These are phyloP conservation scores for Rhagonycha fulva DNA, from an alignment of 2,888 invertebrate species.

Conservation along the genomic window DNA sequence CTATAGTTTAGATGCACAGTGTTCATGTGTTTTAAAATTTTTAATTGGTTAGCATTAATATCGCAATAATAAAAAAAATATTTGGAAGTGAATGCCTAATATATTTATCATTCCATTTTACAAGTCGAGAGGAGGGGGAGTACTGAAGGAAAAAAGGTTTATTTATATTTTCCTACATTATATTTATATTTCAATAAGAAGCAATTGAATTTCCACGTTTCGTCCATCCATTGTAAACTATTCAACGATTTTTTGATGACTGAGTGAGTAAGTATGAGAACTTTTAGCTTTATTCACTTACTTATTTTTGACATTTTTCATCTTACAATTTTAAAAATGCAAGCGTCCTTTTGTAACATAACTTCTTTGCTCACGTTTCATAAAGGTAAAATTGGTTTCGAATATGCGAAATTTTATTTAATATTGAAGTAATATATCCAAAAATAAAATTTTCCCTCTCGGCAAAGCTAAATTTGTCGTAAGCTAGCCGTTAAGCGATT, in stretches of 20 bases:
- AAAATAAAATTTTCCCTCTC: too few relatives aligned
- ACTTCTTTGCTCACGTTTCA: background rate
- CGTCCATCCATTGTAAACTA: background rate
- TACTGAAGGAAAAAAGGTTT: too few relatives aligned
- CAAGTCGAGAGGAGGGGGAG: too few relatives aligned
- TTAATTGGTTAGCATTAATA: too few relatives aligned
- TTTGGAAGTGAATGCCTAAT: too few relatives aligned
- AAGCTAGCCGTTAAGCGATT: background rate
- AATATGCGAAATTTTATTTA: background rate
- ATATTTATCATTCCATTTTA: too few relatives aligned
- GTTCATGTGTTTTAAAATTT: too few relatives aligned
- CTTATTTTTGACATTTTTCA: background rate
- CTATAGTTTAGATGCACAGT: too few relatives aligned
- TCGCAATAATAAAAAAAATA: too few relatives aligned
- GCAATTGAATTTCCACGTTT: background rate
- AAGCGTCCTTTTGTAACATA: background rate
- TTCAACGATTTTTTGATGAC: background rate
- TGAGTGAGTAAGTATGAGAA: background rate
- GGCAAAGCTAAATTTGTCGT: background rate
- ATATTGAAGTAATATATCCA: background rate
- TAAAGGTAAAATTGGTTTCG: background rate
- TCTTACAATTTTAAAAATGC: background rate
- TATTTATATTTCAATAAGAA: background rate
- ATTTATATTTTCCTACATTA: too few relatives aligned
- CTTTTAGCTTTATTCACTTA: background rate